A percentile compares a stretch with the other conserved stretches of the same genome.
Evolutionary conservation across 2,797 vertebrate species (phyloP).

Genomic region (Sardinella longiceps): DNA sequence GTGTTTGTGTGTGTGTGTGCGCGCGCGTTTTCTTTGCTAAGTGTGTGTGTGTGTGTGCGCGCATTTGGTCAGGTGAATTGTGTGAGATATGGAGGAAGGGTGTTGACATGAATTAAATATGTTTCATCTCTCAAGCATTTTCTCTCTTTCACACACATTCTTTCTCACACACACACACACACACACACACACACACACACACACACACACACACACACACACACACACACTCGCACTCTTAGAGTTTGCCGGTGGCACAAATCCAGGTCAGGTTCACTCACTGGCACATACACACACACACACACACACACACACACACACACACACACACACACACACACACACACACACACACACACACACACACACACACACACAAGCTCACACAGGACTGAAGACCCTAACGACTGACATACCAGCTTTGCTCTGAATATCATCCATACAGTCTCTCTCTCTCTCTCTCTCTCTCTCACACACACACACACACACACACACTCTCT

Average conservation of each 20-base stretch:
- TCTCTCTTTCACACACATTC: background rate
- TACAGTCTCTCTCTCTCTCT: no score
- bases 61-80: conserved; percentile 9
- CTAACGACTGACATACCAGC: no score
- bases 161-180: background rate
- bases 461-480: no score
- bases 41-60: background rate
- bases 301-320: background rate
- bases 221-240: background rate
- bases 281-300: background rate
- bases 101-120: conserved; percentile 18
- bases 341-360: background rate
- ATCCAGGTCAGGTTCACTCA: background rate
- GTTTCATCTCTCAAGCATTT: background rate
- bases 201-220: conserved; percentile 17
- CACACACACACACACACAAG: conserved; percentile 14
- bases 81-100: background rate
- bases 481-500: conserved; percentile 16
- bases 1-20: conserved; percentile 5
- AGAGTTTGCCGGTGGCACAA: background rate
- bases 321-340: background rate
- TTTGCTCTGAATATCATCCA: no score
- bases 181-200: background rate
- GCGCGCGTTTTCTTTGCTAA: background rate
- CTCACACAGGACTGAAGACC: no score